phyloP scores from a whole-genome alignment of 2,113 vertebrate genomes.

The Notarius lentiginosus region DNA sequence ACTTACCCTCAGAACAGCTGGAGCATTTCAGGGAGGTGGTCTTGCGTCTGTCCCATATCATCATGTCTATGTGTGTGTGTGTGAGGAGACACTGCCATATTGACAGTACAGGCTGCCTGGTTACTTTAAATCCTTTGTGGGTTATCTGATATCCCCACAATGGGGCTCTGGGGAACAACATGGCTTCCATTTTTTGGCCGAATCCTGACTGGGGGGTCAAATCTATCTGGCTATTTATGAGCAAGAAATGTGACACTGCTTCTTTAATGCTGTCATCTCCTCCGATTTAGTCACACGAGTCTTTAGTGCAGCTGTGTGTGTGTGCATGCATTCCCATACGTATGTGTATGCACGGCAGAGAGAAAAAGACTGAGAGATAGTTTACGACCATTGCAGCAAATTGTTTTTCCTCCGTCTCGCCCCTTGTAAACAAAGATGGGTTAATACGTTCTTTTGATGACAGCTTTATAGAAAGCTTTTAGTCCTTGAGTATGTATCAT shows the following conservation, averaged over 20 bases:
- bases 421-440: constrained; percentile 83
- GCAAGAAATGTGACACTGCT: constrained; percentile 93
- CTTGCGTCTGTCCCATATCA: constrained; percentile 56
- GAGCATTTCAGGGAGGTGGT: constrained; percentile 60
- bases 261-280: constrained; percentile 90
- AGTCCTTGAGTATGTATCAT: constrained; percentile 81
- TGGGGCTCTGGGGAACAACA: constrained; percentile 82
- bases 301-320: constrained; percentile 54
- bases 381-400: constrained; percentile 78
- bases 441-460: constrained; percentile 78
- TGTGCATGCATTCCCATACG: constrained; percentile 44
- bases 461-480: constrained; percentile 84
- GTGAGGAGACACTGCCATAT: constrained; percentile 73
- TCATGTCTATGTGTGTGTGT: constrained; percentile 7
- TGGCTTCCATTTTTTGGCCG: constrained; percentile 84
- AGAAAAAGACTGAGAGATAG: constrained; percentile 50
- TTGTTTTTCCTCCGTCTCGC: constrained; percentile 73
- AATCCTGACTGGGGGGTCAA: constrained; percentile 89
- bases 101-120: constrained; percentile 71
- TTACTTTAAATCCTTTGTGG: constrained; percentile 82
- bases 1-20: constrained; percentile 63
- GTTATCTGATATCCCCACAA: constrained; percentile 86
- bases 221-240: constrained; percentile 99
- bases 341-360: constrained; percentile 60
- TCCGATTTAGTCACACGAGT: constrained; percentile 84